Base-by-base conservation (phyloP, 2,888 invertebrate genomes). In the Odontocerum albicorne region DNA sequence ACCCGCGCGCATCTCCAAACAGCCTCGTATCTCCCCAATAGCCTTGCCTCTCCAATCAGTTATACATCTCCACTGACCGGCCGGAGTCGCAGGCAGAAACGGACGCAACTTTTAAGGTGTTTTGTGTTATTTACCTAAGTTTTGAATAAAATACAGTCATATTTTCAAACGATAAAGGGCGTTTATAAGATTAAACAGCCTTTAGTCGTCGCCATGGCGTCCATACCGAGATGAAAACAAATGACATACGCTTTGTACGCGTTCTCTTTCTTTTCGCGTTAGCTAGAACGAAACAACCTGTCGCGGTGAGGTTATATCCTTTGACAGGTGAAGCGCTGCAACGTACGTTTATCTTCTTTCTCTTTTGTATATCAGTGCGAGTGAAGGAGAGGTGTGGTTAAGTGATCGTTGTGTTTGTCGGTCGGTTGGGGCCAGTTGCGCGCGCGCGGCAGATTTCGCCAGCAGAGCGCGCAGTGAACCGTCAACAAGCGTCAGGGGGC, bases 391-490 rank as follows among this genome's bases (percentile, higher is more conserved):
- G 55, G 60, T 53, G 46, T 52, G 32, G 45, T 45, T 54, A 60
- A 60, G 51, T 55, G 59, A 51, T 52, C 60, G 65, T 65, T 59
- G n/a, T 64, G 59, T 62, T 64, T 64, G 43, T 39, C 31, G 55
- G 46, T 32, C 42, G 55, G 40, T 36, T 33, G 57, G 50, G 50
- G 17, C 52, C 49, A 47, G 62, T 62, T 72, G 67, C 67, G 73
- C 72, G 67, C 72, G 64, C 62, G 62, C 58, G 55, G 19, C 58
- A 55, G 57, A 64, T 64, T 58, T 65, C 74, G 79, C 66, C 65
- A 74, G 74, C 69, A 70, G 70, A 54, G 66, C 64, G 46, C 62
- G 55, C 58, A 62, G 53, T 49, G 53, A 49, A 59, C 61, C 53
- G 63, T 62, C 54, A 63, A 49, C 63, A 63, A 36, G 65, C 64